Evolutionary conservation across 2,113 vertebrate species (phyloP).

Genomic region (Boulengeromyrus knoepffleri): DNA sequence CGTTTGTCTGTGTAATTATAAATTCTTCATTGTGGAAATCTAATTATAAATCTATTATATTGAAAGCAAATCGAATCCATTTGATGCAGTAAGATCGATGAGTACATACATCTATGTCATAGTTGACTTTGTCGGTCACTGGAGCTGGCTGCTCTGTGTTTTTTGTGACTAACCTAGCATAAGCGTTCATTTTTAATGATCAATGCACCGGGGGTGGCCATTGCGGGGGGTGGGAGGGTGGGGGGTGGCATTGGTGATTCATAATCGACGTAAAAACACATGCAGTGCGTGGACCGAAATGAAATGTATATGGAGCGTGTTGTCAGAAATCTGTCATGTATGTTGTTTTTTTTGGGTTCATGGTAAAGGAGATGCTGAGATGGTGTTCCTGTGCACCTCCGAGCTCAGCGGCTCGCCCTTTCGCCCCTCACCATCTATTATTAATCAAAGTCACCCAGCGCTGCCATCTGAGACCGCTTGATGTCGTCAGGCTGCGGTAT

Average conservation of each 20-base stretch:
- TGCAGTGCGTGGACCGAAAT: neutral
- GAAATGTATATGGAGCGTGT: neutral
- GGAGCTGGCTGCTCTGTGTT: neutral
- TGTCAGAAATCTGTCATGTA: neutral
- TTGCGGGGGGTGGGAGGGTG: neutral
- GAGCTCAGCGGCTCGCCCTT: neutral
- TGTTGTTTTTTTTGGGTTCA: neutral
- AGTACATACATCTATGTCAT: neutral
- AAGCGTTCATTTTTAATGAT: neutral
- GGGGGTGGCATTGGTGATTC: neutral
- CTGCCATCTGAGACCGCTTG: neutral
- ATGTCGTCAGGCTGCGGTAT: neutral
- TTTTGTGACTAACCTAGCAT: neutral
- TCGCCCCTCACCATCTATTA: slow-evolving; percentile 1
- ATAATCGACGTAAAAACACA: neutral
- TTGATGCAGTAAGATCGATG: neutral
- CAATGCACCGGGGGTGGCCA: neutral
- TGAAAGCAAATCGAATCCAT: neutral
- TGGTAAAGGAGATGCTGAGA: too few species aligned
- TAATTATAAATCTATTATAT: neutral
- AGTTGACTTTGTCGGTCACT: neutral
- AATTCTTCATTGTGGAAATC: neutral
- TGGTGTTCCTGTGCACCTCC: neutral
- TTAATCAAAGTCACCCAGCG: slow-evolving; percentile 4
- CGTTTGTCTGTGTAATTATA: neutral